Base-by-base conservation (phyloP, 2,113 vertebrate species). In the Gadus chalcogrammus region DNA sequence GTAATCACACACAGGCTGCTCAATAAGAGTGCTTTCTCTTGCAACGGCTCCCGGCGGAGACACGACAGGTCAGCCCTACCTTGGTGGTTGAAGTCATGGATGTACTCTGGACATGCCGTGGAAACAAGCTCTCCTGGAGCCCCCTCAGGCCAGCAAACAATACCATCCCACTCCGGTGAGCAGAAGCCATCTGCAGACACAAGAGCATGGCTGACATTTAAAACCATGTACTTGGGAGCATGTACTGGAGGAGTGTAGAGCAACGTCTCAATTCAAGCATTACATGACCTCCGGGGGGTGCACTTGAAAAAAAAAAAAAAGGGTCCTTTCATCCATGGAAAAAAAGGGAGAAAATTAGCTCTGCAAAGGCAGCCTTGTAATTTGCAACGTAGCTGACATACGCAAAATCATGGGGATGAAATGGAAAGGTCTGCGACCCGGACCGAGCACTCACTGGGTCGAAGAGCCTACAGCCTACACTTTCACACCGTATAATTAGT, bases 51-150 rank as follows among this genome's bases (percentile, higher is more conserved):
- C 8, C 42, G 2, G 42, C 12, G 42, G 42, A 48, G 55, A n/a
- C 55, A 58, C n/a, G 55, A 58, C 8, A 58, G n/a, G 13, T 6
- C 56, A 48, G 6, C 27, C 82, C 84, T 84, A 98, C 97, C 97
- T 94, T 94, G 93, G 73, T 98, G 96, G 86, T 99, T 96, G 91
- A 99, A 98, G 89, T 99, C 97, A 5, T 95, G 94, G 87, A 99
- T 95, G 75, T 99, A 99, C 18, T 95, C 94, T 0, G 97, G 97
- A 81, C 97, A 99, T 0, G 92, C 77, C 63, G 94, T 91, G 1
- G 94, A 94, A 71, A 99, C 93, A 65, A 94, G 89, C 69, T 92
- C 92, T 31, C 96, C 97, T 0, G 97, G 95, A 68, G 89, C 71
- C 6, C 95, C 95, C 70, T 94, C 92, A 0, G 97, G 97, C 97